Percentiles rank a stretch among this genome's conserved stretches.
These are phyloP conservation scores for Coendou prehensilis DNA, from an alignment of 2,797 vertebrate genomes.

Conservation along the genomic window DNA sequence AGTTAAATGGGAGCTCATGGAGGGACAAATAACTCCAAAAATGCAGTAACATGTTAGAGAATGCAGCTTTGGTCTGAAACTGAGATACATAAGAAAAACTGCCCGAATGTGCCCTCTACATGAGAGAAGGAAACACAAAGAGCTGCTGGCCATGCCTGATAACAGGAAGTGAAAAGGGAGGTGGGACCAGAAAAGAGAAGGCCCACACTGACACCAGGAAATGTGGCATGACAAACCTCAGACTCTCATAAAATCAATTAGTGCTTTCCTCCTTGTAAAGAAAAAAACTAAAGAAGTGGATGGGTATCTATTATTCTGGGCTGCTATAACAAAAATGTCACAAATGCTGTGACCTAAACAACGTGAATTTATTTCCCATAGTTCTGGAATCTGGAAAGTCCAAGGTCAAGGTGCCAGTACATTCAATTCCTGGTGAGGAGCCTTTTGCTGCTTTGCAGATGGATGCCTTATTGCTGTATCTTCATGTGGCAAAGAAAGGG, in stretches of 20 bases:
- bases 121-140: not conserved
- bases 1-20: not conserved
- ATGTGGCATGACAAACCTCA: accelerated
- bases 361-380: not conserved
- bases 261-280: not conserved
- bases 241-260: not conserved
- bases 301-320: not conserved
- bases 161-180: not conserved
- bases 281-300: not conserved
- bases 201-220: too few relatives aligned
- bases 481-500: not conserved
- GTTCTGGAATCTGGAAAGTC: not conserved
- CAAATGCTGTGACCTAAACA: not conserved
- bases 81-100: not conserved
- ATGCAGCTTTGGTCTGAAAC: not conserved
- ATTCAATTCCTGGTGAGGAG: not conserved
- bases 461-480: not conserved
- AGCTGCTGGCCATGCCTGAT: not conserved
- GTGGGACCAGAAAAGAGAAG: not conserved
- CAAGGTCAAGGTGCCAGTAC: not conserved
- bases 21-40: not conserved
- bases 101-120: not conserved
- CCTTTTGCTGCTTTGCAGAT: not conserved
- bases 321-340: not conserved
- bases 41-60: not conserved